These are phyloP conservation scores for Sprattus sprattus DNA, from an alignment of 2,113 vertebrate genomes.

Conservation along the genomic window DNA sequence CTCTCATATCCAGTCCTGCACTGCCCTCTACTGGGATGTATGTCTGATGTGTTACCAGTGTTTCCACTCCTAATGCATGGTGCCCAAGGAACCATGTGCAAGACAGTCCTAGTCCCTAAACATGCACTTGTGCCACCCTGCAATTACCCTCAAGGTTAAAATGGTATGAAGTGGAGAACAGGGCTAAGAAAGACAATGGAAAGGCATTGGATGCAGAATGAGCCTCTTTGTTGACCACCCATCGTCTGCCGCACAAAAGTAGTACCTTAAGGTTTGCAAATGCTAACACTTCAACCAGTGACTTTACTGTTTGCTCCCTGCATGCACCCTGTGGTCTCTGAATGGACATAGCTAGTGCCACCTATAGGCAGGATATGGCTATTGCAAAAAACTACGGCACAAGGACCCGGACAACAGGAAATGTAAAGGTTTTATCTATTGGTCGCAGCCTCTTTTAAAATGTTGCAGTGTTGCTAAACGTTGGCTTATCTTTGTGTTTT, in stretches of 20 bases:
- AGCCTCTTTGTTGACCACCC: background rate
- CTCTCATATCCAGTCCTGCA: constrained; percentile 35
- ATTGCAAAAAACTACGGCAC: background rate
- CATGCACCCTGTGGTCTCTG: background rate
- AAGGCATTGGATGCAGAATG: background rate
- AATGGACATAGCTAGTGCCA: background rate
- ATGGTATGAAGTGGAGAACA: background rate
- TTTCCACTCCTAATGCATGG: background rate
- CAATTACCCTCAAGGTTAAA: background rate
- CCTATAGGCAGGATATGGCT: background rate
- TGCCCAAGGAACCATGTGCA: constrained; percentile 21
- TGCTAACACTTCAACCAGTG: background rate
- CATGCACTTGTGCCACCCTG: background rate
- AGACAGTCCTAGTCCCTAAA: constrained; percentile 24
- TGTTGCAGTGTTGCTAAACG: background rate
- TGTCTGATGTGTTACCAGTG: constrained; percentile 26
- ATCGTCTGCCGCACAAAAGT: background rate
- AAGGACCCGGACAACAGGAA: too few relatives aligned
- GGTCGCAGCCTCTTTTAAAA: background rate
- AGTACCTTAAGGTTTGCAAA: background rate
- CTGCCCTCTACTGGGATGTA: background rate
- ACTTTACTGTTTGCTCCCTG: background rate
- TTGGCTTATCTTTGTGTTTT: background rate
- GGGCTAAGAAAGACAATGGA: background rate
- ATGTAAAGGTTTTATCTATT: background rate